Base-by-base conservation (phyloP, 2,888 invertebrate genomes). In the Chrysomela aeneicollis region DNA sequence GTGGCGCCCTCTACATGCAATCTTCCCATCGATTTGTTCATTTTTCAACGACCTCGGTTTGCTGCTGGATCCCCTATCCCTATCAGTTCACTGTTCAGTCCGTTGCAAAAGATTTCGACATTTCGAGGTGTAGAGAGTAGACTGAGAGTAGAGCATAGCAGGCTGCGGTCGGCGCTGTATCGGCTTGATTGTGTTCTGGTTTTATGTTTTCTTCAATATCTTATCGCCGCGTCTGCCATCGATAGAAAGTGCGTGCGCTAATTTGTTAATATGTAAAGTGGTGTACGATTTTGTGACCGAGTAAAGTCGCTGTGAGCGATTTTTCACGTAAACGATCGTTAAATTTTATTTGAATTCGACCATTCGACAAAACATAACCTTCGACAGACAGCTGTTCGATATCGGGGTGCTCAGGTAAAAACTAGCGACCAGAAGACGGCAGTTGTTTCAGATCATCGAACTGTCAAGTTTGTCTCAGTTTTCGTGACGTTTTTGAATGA, bases 151-250 rank as follows among this genome's bases (percentile, higher is more conserved):
- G 78, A 72, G 77, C 79, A 80, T 79, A 81, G 80, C 80, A 79
- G 78, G 79, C 77, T 70, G 64, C 71, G 74, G 71, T 72, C 68
- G 71, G 71, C 70, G 71, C 64, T 73, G 70, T 66, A 50, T 66
- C 71, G 77, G 78, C 80, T 81, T 81, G 80, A 80, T 77, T 81
- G 77, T 80, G 80, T 78, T 76, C 75, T 73, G 73, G 75, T 69
- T 73, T 71, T 71, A 71, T 73, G 72, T 74, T 72, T 69, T 71
- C 69, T 65, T 66, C 55, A 61, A 64, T 70, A 68, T 66, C 66
- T 71, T 63, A 61, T 73, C 71, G 72, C 35, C 37, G 51, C 35
- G 69, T 72, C 64, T 59, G 61, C 64, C 71, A 59, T 57, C 66
- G 51, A 61, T 61, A 54, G 64, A 65, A 65, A 64, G 69, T 70